phyloP scores from a whole-genome alignment of 2,888 invertebrate genomes.

The Drosophila peninsularis region DNA sequence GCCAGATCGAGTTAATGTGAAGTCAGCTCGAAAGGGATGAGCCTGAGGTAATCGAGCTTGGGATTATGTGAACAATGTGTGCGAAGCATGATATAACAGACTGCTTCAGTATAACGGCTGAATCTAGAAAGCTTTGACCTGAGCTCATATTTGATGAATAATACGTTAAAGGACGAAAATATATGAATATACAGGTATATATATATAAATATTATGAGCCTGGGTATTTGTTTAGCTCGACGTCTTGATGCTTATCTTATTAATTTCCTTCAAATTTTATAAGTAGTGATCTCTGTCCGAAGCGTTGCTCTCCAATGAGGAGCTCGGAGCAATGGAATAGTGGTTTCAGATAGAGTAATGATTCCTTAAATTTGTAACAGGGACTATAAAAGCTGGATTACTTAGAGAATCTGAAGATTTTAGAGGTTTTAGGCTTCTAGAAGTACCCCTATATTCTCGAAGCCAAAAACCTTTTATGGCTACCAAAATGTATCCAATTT shows the following conservation, averaged over 20 bases:
- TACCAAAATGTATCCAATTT: too few relatives aligned
- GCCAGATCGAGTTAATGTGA: constrained; percentile 47
- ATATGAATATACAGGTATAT: too few relatives aligned
- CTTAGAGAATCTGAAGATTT: too few relatives aligned
- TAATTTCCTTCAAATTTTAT: background rate
- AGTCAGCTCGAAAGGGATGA: constrained; percentile 38
- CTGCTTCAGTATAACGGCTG: constrained; percentile 1
- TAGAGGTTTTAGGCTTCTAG: too few relatives aligned
- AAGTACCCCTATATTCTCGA: too few relatives aligned
- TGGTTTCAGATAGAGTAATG: too few relatives aligned
- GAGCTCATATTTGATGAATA: background rate
- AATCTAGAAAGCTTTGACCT: background rate
- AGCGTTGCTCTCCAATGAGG: background rate
- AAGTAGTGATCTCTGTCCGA: background rate
- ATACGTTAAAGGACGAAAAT: too few relatives aligned
- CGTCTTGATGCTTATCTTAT: background rate
- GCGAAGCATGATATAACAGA: background rate
- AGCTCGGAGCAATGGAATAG: background rate
- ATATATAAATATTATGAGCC: background rate
- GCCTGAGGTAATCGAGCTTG: constrained; percentile 51
- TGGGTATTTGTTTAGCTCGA: background rate
- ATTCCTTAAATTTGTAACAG: too few relatives aligned
- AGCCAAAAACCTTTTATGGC: too few relatives aligned
- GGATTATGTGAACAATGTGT: constrained; percentile 37
- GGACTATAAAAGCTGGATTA: too few relatives aligned